Evolutionary conservation across 35 echinoderm and acorn worm species (phyloP), one percentile per base, ranked within the genome.

Genomic region (Acanthaster planci): DNA sequence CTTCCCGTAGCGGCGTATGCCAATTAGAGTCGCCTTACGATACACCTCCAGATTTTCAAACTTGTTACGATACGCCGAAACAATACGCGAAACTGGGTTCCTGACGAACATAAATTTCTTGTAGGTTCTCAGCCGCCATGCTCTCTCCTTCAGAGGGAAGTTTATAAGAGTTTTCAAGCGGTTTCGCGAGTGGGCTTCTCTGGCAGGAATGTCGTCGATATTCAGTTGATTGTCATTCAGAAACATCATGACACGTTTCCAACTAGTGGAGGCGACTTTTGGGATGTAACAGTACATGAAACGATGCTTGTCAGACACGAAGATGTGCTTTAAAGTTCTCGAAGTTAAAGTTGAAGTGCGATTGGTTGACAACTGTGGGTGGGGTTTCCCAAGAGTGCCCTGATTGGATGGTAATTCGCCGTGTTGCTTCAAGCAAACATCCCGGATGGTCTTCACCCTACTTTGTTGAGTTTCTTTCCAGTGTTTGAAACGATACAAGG

Each of bases 221-320:
- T 76, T 82, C 51, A 26, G 18, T 27, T 21, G 8, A 51, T 52
- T 3, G n/a, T 55, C 29, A 18, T 27, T 50, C 8, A 82, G 53
- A 82, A 89, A 78, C 84, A 92, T 83, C 80, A 94, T 60, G 18
- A 94, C 78, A 50, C 92, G 39, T 82, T 90, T 94, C 92, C 92
- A 94, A 40, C 90, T 94, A 57, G 86, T 93, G 72, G 89, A 89
- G 15, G 89, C 89, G 17, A 90, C 92, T 79, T 94, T 94, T 5
- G 83, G 92, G 7, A 94, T 84, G 22, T 83, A 90, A 42, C 92
- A 87, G 35, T 83, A 94, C 79, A 94, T 67, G 36, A 94, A 27
- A 16, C 39, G 54, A 36, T 90, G 67, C 15, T 90, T 55, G 4
- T 78, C 76, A 37, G 76, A 79, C 0, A 94, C 92, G 8, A 81